Conservation (phyloP, 2,888 invertebrate genomes). For the Phaonia tiefii region DNA sequence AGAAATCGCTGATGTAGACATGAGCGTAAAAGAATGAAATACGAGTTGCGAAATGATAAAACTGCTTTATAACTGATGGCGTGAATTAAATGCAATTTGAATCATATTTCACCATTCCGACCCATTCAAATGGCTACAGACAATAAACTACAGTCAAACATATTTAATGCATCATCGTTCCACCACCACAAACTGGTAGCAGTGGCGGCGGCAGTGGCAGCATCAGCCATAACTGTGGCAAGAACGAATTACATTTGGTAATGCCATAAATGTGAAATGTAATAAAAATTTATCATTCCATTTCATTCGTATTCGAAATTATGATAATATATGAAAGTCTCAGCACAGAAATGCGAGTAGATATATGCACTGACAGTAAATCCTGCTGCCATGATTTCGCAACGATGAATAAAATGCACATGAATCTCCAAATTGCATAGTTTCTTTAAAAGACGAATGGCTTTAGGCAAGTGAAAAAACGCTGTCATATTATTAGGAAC, state of each 20-base stretch:
- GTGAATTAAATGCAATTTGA: slow-evolving; percentile 61
- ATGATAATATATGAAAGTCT: slow-evolving; percentile 24
- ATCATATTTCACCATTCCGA: slow-evolving; percentile 45
- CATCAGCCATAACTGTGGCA: background rate
- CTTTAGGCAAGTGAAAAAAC: too few relatives aligned
- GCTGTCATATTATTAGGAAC: too few relatives aligned
- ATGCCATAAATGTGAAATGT: slow-evolving; percentile 27
- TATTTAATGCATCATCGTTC: slow-evolving; percentile 35
- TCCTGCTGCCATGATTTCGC: too few relatives aligned
- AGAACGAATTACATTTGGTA: slow-evolving; percentile 23
- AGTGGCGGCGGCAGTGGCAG: background rate
- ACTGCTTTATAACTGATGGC: slow-evolving; percentile 56
- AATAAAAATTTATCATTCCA: slow-evolving; percentile 53
- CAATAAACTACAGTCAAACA: slow-evolving; percentile 1
- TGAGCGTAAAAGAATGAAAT: slow-evolving; percentile 43
- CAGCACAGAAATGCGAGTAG: background rate
- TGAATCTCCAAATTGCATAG: too few relatives aligned
- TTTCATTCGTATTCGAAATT: slow-evolving; percentile 23
- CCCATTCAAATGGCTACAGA: background rate
- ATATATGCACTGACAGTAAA: too few relatives aligned
- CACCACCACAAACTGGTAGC: slow-evolving; percentile 30
- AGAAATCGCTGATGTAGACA: slow-evolving; percentile 51
- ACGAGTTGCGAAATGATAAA: slow-evolving; percentile 59
- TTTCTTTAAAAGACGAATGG: too few relatives aligned
- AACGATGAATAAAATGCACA: too few relatives aligned